phyloP scores from a whole-genome alignment of 2,888 invertebrate genomes.

The Quadroppia sp. region DNA sequence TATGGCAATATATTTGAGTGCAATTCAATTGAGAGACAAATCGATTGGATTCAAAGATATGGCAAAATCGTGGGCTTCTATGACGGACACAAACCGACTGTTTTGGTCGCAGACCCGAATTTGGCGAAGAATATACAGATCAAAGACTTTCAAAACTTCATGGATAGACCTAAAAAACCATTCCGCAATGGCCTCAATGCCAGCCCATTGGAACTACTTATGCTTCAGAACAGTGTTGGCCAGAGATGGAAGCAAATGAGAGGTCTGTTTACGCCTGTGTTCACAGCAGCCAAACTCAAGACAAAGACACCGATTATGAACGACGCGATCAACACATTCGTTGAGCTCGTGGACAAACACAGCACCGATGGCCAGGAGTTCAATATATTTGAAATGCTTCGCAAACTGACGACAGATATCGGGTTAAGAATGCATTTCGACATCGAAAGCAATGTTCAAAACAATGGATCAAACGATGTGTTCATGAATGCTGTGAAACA shows the following conservation, averaged over 20 bases:
- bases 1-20: constrained; percentile 40
- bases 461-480: constrained; percentile 43
- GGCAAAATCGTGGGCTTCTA: constrained; percentile 45
- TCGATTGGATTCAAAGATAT: constrained; percentile 44
- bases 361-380: constrained; percentile 41
- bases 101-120: constrained; percentile 44
- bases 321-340: constrained; percentile 38
- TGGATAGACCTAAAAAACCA: constrained; percentile 48
- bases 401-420: constrained; percentile 46
- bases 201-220: not conserved
- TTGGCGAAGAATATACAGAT: constrained; percentile 50
- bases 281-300: constrained; percentile 47
- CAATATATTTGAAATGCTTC: constrained; percentile 45
- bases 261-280: constrained; percentile 46
- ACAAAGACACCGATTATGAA: constrained; percentile 41
- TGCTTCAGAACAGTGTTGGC: constrained; percentile 32
- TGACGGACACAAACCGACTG: constrained; percentile 42
- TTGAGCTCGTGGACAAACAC: constrained; percentile 34
- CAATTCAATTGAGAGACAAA: constrained; percentile 32
- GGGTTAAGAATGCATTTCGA: constrained; percentile 46
- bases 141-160: constrained; percentile 50
- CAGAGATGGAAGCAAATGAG: constrained; percentile 47
- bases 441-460: constrained; percentile 45
- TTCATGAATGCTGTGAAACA: constrained; percentile 37
- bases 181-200: constrained; percentile 11